phyloP scores from a whole-genome alignment of 1,140 invertebrate species.

The Heliothis virescens region DNA sequence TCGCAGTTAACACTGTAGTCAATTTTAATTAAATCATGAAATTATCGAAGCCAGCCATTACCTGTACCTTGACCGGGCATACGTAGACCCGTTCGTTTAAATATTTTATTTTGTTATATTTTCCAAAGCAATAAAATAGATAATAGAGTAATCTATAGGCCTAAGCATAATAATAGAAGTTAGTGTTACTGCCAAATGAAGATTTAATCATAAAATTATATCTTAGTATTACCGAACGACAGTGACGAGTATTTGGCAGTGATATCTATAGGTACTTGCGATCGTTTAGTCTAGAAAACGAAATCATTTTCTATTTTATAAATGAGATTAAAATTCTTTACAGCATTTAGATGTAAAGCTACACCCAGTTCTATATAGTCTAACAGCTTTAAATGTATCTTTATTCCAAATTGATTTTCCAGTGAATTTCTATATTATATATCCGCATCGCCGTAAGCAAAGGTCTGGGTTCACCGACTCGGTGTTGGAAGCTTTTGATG shows the following conservation, averaged over 20 bases:
- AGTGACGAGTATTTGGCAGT: constrained; percentile 72
- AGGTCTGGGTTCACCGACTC: constrained; percentile 57
- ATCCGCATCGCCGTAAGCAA: constrained; percentile 22
- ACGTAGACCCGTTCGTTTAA: constrained; percentile 61
- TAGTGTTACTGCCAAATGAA: constrained; percentile 79
- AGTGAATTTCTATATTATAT: constrained; percentile 44
- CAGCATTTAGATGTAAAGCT: constrained; percentile 72
- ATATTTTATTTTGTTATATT: constrained; percentile 75
- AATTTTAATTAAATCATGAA: constrained; percentile 69
- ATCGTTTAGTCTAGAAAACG: constrained; percentile 58
- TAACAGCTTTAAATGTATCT: constrained; percentile 46
- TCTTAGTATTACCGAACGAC: constrained; percentile 63
- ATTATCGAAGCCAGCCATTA: constrained; percentile 72
- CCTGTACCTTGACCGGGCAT: constrained; percentile 71
- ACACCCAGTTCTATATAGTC: constrained; percentile 36
- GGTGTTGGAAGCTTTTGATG: constrained; percentile 60
- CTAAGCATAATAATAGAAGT: constrained; percentile 76
- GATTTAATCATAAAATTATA: constrained; percentile 57
- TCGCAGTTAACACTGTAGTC: constrained; percentile 68
- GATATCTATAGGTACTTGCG: constrained; percentile 62
- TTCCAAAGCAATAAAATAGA: constrained; percentile 83
- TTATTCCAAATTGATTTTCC: constrained; percentile 47
- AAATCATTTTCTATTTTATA: constrained; percentile 56
- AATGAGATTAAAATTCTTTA: constrained; percentile 79
- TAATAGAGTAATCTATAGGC: constrained; percentile 72